A percentile compares a stretch with the other conserved stretches of the same genome.
These are phyloP conservation scores for Sinotaia quadrata DNA, from an alignment of 2,888 invertebrate genomes.

Conservation along the genomic window DNA sequence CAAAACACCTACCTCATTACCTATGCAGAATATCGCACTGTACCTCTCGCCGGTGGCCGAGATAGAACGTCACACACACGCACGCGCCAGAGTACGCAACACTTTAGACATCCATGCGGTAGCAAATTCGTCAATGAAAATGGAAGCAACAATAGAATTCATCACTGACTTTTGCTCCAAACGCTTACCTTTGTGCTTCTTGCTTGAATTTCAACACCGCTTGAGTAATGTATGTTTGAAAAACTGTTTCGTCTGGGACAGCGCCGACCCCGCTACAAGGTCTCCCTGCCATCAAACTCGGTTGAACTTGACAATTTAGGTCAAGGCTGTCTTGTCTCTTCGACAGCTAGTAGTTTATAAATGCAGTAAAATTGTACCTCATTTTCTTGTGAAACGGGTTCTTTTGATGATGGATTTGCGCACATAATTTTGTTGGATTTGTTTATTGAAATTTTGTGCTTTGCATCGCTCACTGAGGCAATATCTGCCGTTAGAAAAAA, in stretches of 20 bases:
- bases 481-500: no score
- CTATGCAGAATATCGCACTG: constrained; percentile 17
- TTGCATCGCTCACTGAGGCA: no score
- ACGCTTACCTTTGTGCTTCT: constrained; percentile 19
- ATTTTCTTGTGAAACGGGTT: no score
- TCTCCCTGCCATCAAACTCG: constrained; percentile 35
- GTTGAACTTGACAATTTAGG: constrained; percentile 41
- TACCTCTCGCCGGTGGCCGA: constrained; percentile 21
- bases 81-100: constrained; percentile 11
- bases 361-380: no score
- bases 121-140: constrained; percentile 38
- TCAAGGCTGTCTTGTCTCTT: constrained; percentile 43
- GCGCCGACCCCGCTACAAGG: constrained; percentile 12
- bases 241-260: constrained; percentile 23
- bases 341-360: no score
- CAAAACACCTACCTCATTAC: constrained; percentile 28
- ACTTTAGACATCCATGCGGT: constrained; percentile 29
- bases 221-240: background rate
- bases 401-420: no score
- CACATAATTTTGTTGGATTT: no score
- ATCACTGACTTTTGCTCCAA: constrained; percentile 23
- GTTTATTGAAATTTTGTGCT: no score
- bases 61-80: constrained; percentile 15
- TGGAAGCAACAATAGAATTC: constrained; percentile 5
- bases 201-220: background rate